Conservation (phyloP, 2,113 vertebrate species). For the Malurus alboscapulatus region DNA sequence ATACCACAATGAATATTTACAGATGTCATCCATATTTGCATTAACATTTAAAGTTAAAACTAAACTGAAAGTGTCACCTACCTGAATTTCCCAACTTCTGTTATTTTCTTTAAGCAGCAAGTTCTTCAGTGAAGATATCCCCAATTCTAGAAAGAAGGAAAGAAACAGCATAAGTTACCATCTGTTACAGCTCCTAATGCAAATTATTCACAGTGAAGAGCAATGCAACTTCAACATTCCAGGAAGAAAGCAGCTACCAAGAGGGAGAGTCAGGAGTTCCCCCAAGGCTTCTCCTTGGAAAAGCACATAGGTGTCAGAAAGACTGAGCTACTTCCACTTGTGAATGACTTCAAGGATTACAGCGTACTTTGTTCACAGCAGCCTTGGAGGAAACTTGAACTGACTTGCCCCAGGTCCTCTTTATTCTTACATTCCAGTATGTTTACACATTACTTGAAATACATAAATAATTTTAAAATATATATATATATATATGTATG, state of each 20-base stretch:
- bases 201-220: neutral
- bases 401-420: neutral
- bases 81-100: slow-evolving; percentile 14
- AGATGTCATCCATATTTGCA: neutral
- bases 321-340: neutral
- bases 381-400: neutral
- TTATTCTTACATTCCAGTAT: neutral
- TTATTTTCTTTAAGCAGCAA: slow-evolving; percentile 7
- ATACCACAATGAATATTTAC: slow-evolving; percentile 9
- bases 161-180: neutral
- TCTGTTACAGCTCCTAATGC: neutral
- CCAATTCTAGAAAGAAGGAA: neutral
- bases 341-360: neutral
- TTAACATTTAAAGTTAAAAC: slow-evolving; percentile 8
- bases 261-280: neutral
- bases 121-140: neutral
- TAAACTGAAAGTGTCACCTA: neutral
- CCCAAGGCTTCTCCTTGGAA: neutral
- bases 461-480: neutral
- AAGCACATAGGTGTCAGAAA: neutral
- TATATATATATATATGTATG: neutral
- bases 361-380: neutral
- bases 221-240: neutral
- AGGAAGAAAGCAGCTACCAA: neutral
- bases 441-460: neutral